Percentiles rank a stretch among this genome's conserved stretches.
Conservation (phyloP, 1,140 invertebrate species). For the Archivesica marissinica region DNA sequence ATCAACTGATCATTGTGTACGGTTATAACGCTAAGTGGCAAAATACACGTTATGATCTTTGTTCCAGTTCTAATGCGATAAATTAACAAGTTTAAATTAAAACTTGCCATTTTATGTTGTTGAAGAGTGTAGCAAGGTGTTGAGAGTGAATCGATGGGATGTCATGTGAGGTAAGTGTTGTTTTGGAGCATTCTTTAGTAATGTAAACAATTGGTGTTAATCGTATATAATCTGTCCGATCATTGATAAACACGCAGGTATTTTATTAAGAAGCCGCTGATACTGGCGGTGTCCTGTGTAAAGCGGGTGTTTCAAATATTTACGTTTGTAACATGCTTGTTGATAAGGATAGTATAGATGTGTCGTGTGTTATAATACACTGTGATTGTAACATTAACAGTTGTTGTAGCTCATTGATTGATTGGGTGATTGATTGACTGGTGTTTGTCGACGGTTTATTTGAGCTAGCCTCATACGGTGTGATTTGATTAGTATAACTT, state of each 20-base stretch:
- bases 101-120: conserved; percentile 20
- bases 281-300: conserved; percentile 21
- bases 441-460: no score
- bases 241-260: conserved; percentile 57
- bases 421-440: no score
- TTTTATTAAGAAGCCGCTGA: conserved; percentile 39
- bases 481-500: no score
- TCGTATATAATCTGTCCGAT: conserved; percentile 44
- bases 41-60: conserved; percentile 62
- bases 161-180: conserved; percentile 38
- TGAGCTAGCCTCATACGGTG: no score
- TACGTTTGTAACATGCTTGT: no score
- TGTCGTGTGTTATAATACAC: no score
- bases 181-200: conserved; percentile 25
- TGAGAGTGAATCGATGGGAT: not conserved
- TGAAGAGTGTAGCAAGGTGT: not conserved
- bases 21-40: conserved; percentile 60
- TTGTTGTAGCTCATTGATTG: no score
- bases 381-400: no score
- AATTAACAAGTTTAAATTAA: conserved; percentile 54
- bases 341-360: no score
- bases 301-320: conserved; percentile 36
- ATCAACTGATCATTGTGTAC: conserved; percentile 63
- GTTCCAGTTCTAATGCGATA: conserved; percentile 34
- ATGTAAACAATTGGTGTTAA: conserved; percentile 54